Percentiles rank a stretch among this genome's conserved stretches.
These are phyloP conservation scores for Pelodytes ibericus DNA, from an alignment of 2,797 vertebrate species.

Conservation along the genomic window DNA sequence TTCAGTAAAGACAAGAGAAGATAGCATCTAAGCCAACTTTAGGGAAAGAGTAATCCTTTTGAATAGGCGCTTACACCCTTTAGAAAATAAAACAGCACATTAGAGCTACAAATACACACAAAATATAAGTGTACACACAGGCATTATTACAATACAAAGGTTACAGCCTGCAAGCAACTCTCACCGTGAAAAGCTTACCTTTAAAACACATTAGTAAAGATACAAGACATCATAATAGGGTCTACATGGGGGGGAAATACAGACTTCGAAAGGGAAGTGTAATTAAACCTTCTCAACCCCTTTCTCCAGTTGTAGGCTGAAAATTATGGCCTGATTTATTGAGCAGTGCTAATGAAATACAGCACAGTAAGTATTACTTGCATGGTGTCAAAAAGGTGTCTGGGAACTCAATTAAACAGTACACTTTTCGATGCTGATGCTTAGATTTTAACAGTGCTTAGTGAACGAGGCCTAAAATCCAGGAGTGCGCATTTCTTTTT, in stretches of 20 bases:
- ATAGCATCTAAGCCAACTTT: no score
- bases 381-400: not conserved
- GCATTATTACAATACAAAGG: slow-evolving; percentile 21
- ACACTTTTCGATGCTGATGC: not conserved
- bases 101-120: slow-evolving; percentile 31
- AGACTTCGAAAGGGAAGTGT: not conserved
- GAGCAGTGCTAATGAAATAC: not conserved
- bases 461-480: slow-evolving; percentile 2
- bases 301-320: not conserved
- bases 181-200: slow-evolving; percentile 8
- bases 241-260: slow-evolving; percentile 13
- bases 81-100: slow-evolving; percentile 10
- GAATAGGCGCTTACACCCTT: not conserved
- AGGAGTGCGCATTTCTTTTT: not conserved
- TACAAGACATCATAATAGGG: not conserved
- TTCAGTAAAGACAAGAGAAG: no score
- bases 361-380: not conserved
- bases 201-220: slow-evolving; percentile 22
- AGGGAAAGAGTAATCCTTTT: not conserved
- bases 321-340: slow-evolving; percentile 4
- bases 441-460: slow-evolving; percentile 8
- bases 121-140: slow-evolving; percentile 23
- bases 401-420: not conserved
- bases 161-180: slow-evolving; percentile 12
- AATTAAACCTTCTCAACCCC: not conserved